Evolutionary conservation across 2,888 invertebrate species (phyloP).

Genomic region (Balanococcus diminutus): DNA sequence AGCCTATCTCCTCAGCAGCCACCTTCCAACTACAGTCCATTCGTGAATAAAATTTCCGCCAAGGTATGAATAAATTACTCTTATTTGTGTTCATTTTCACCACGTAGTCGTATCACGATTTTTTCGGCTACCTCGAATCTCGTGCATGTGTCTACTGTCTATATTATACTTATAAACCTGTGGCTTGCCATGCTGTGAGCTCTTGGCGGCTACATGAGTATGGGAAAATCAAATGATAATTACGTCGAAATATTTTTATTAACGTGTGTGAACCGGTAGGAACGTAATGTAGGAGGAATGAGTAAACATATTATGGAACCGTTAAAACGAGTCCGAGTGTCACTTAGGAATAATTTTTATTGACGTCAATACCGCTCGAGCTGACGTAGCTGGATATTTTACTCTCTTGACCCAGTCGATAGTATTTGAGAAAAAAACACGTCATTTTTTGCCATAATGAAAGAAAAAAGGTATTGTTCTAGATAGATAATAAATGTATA

Average conservation of each 20-base stretch:
- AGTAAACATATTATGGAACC: background rate
- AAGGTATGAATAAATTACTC: conserved; percentile 55
- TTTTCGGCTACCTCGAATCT: conserved; percentile 8
- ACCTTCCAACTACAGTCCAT: conserved; percentile 54
- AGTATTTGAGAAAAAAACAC: no score
- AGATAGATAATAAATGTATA: background rate
- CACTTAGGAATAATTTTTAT: background rate
- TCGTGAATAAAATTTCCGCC: conserved; percentile 56
- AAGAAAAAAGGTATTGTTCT: background rate
- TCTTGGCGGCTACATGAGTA: background rate
- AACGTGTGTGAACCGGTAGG: background rate
- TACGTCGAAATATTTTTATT: background rate
- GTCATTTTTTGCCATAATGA: no score
- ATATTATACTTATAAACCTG: no score
- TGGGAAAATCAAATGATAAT: background rate
- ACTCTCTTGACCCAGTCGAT: background rate
- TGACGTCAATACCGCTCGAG: background rate
- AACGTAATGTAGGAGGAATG: no score
- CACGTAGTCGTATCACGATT: background rate
- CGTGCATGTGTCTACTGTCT: no score
- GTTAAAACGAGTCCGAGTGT: background rate
- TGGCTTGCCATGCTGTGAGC: background rate
- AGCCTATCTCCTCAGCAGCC: conserved; percentile 58
- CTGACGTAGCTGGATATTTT: background rate
- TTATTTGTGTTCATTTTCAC: background rate